Evolutionary conservation across 2,888 invertebrate species (phyloP).

Genomic region (Pheosia tremula): DNA sequence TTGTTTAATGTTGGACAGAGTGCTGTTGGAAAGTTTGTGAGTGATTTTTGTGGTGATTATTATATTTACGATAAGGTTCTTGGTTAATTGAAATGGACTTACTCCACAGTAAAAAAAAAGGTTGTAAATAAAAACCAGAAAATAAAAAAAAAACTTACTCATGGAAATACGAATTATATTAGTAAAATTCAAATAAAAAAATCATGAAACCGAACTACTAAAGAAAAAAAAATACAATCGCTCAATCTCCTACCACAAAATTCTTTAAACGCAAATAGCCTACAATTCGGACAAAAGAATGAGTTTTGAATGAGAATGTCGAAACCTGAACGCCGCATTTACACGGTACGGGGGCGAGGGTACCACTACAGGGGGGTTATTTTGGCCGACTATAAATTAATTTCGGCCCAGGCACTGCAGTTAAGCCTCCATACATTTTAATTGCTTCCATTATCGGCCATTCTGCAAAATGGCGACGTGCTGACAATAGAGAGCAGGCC

Average conservation of each 20-base stretch:
- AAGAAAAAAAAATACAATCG: background rate
- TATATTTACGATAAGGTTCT: no score
- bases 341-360: slow-evolving; percentile 48
- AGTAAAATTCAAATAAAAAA: no score
- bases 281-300: slow-evolving; percentile 25
- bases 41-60: background rate
- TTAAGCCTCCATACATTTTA: slow-evolving; percentile 84
- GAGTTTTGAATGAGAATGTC: slow-evolving; percentile 28
- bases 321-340: slow-evolving; percentile 61
- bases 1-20: slow-evolving; percentile 15
- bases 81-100: no score
- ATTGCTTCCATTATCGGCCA: slow-evolving; percentile 82
- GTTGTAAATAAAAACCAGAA: no score
- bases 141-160: no score
- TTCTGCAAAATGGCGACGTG: slow-evolving; percentile 73
- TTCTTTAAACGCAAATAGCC: background rate
- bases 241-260: background rate
- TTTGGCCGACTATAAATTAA: slow-evolving; percentile 81
- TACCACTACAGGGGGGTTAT: slow-evolving; percentile 61
- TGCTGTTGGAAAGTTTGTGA: background rate
- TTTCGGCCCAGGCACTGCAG: slow-evolving; percentile 80
- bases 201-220: no score
- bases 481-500: slow-evolving; percentile 67
- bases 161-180: no score
- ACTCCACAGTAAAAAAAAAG: no score